Base-by-base conservation (phyloP, 2,888 invertebrate species). In the Galerucella pusilla region DNA sequence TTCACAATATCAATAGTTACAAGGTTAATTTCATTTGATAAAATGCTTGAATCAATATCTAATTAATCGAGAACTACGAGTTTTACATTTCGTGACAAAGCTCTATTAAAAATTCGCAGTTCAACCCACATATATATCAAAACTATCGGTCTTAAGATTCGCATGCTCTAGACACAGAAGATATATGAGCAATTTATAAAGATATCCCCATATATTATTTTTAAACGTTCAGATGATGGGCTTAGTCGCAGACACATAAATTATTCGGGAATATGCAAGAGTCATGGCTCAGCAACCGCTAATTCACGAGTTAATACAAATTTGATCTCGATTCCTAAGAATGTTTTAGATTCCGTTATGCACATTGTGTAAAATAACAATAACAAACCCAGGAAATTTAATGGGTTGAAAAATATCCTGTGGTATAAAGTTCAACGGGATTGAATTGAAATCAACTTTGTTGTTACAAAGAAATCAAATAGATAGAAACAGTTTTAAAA, bases 141-240 rank as follows among this genome's bases (percentile, higher is more conserved):
- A 49, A 66, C 42, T 63, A 64, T 64, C 35, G 35, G n/a, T 7
- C 35, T 35, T 28, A 10, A 35, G n/a, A 67, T 67, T 67, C 54
- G n/a, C 67, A 35, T 67, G 54, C 54, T 20, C n/a, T 20, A 54
- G 28, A 20, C 20, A 35, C 54, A 67, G 28, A 54, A 67, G 52
- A 67, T 67, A 67, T 67, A 67, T 10, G 67, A 67, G 54, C 67
- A 79, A 84, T 84, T 85, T 84, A 85, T 84, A 83, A 83, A 83
- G 84, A 83, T 81, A 79, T 84, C 80, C 80, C 75, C 78, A 80
- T 85, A 84, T 84, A 84, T 85, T 83, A 84, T 84, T 84, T 85
- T 84, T 84, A 84, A 84, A 81, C 81, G 78, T 77, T 75, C 74
- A 81, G 81, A 83, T 82, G 83, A 83, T 83, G 82, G 80, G 79